Percentiles rank a stretch among this genome's conserved stretches.
These are phyloP conservation scores for Theretra japonica DNA, from an alignment of 2,888 invertebrate genomes.

Conservation along the genomic window DNA sequence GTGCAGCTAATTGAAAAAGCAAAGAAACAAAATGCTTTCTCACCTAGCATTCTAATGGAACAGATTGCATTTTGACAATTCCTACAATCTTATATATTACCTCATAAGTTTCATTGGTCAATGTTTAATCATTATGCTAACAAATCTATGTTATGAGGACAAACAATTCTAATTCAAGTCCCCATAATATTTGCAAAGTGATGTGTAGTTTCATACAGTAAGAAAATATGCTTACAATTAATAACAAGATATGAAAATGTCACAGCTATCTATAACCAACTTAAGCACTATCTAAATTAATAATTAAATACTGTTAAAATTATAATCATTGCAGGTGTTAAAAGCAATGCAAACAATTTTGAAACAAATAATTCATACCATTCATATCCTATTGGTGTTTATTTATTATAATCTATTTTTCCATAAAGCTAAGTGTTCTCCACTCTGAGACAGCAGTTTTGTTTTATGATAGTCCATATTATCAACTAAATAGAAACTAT, in stretches of 20 bases:
- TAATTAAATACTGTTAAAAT: constrained; percentile 20
- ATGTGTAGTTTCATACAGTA: neutral
- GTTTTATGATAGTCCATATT: neutral
- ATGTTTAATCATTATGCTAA: constrained; percentile 43
- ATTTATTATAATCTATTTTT: neutral
- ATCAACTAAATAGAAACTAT: neutral
- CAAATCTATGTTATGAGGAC: neutral
- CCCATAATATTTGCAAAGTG: neutral
- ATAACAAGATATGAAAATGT: constrained; percentile 14
- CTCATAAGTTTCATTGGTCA: constrained; percentile 72
- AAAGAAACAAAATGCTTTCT: constrained; percentile 3
- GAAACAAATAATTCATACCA: neutral
- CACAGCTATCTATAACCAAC: constrained; percentile 12
- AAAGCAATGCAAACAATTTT: neutral
- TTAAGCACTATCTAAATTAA: constrained; percentile 12
- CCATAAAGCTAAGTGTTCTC: neutral
- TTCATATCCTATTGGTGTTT: neutral
- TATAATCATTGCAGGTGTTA: constrained; percentile 1
- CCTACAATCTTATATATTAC: constrained; percentile 58
- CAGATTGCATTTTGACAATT: constrained; percentile 25
- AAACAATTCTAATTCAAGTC: neutral
- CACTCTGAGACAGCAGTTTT: neutral
- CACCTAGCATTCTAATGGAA: constrained; percentile 27
- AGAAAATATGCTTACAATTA: constrained; percentile 18
- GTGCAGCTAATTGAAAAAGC: constrained; percentile 12